Evolutionary conservation across 2,113 vertebrate genomes (phyloP), one percentile per base, ranked within the genome.

Genomic region (Hippocampus barbouri): DNA sequence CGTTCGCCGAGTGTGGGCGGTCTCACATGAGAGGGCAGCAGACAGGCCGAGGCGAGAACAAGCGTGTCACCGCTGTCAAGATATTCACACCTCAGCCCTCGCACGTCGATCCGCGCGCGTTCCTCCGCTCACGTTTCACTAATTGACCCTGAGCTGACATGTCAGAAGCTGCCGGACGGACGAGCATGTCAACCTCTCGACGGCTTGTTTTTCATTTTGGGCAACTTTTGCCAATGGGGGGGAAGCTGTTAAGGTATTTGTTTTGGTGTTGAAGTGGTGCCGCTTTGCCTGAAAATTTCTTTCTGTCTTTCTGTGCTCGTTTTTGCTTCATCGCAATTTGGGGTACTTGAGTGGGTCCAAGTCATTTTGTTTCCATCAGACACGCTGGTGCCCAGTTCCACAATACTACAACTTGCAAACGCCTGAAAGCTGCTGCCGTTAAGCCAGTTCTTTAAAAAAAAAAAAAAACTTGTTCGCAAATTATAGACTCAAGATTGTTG

Each of bases 141-240:
- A 91, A 91, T 89, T 91, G 88, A 91, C 84, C 80, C 83, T 83
- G 84, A 87, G 82, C 77, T 63, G 79, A 73, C 53, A 41, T 89
- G 86, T 88, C 85, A 82, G 74, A 57, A 18, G 68, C 72, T 78
- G 45, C 67, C 73, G 43, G 62, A 63, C 75, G 71, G 47, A 40
- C 38, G 69, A 80, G 78, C 79, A 69, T 51, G 71, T 64, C 51
- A 80, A 75, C 54, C 60, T 62, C 57, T 57, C 6, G 2, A 12
- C 12, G 15, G n/a, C 40, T 64, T 41, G 4, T 43, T 64, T 64
- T 38, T 23, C 5, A 14, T 76, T 66, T 68, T 54, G 47, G 60
- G 73, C 62, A 63, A 51, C 47, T 77, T 68, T 57, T 71, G 51
- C 65, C 71, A 76, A 77, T 70, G 5, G 23, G 25, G 56, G 25